Conservation (phyloP, 2,797 vertebrate species). For the Pitangus sulphuratus region DNA sequence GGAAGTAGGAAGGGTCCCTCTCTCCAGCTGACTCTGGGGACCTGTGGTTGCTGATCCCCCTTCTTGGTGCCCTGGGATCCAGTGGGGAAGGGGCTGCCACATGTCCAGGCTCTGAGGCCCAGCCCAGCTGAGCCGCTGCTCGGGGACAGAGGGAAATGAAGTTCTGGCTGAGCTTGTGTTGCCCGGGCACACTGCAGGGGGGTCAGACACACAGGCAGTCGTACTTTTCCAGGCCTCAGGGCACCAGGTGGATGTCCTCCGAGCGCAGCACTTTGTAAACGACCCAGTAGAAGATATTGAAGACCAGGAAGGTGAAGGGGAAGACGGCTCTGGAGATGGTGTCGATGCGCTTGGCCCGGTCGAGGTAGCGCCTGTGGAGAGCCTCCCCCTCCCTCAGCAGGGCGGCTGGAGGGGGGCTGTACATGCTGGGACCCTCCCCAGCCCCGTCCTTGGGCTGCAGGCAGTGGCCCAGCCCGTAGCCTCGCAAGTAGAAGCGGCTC, state of each 20-base stretch:
- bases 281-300: conserved; percentile 97
- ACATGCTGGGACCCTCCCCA: conserved; percentile 78
- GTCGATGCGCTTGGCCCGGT: conserved; percentile 91
- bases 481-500: conserved; percentile 87
- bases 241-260: conserved; percentile 87
- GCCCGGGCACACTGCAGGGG: accelerated
- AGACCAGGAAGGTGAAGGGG: conserved; percentile 92
- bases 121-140: not conserved
- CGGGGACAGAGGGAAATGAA: not conserved
- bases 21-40: not conserved
- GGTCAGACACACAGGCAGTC: not conserved
- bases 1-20: not conserved
- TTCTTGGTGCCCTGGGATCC: accelerated
- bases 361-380: conserved; percentile 82
- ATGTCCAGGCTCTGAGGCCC: not conserved
- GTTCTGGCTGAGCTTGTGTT: not conserved
- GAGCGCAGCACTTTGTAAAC: conserved; percentile 92
- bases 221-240: conserved; percentile 67
- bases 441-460: conserved; percentile 83
- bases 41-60: not conserved
- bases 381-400: conserved; percentile 79
- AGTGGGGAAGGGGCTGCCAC: not conserved
- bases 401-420: conserved; percentile 72
- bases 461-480: conserved; percentile 88
- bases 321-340: conserved; percentile 91